phyloP scores from a whole-genome alignment of 2,113 vertebrate species.

The Lophura nycthemera region DNA sequence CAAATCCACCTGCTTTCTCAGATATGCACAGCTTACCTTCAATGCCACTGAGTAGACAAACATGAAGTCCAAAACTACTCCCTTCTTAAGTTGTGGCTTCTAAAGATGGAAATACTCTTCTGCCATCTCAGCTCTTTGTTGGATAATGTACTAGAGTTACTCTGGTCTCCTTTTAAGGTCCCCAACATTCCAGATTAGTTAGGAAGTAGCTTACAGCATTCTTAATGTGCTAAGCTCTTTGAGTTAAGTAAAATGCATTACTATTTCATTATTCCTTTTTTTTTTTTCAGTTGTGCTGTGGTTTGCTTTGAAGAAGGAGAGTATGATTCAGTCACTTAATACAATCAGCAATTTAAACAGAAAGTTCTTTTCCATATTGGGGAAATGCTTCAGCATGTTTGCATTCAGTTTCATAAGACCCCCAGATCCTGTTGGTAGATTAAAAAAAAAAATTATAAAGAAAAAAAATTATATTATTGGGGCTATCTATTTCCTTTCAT shows the following conservation, averaged over 20 bases:
- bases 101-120: background rate
- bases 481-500: no score
- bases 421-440: background rate
- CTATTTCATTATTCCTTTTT: background rate
- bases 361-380: background rate
- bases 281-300: background rate
- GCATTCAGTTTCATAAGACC: background rate
- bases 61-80: background rate
- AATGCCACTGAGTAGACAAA: background rate
- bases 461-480: background rate
- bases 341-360: background rate
- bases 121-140: no score
- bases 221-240: background rate
- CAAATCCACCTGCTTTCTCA: background rate
- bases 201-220: background rate
- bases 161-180: background rate
- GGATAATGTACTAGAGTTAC: background rate
- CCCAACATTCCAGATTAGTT: background rate
- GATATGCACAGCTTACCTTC: background rate
- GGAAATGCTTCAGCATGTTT: background rate
- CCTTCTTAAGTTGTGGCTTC: background rate
- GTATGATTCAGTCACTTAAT: background rate
- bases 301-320: background rate
- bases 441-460: background rate
- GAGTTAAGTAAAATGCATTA: background rate